phyloP scores from a whole-genome alignment of 2,797 vertebrate genomes.

The Sebastes hubbsi region DNA sequence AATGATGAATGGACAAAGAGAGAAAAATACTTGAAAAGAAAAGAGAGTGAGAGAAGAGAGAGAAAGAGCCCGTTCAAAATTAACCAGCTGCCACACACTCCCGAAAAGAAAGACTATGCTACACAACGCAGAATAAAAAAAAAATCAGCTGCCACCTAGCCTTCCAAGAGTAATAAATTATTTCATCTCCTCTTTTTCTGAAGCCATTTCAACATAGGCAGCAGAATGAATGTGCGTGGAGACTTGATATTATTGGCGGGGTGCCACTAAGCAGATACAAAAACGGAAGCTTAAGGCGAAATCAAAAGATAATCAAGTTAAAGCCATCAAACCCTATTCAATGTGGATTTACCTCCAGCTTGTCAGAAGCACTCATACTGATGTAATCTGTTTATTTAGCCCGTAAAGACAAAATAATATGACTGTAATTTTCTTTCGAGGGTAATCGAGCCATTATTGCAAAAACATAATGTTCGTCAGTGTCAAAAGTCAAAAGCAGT shows the following conservation, averaged over 20 bases:
- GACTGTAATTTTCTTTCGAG: conserved; percentile 4
- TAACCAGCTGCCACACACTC: conserved; percentile 16
- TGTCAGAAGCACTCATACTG: conserved; percentile 30
- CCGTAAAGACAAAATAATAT: neutral
- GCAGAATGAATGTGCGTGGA: conserved; percentile 21
- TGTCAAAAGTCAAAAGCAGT: neutral
- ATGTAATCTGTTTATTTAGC: conserved; percentile 23
- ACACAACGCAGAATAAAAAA: neutral
- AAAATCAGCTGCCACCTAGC: conserved; percentile 2
- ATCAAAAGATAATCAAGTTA: conserved; percentile 41
- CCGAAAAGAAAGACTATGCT: neutral
- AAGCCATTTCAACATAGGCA: conserved; percentile 10
- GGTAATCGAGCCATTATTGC: neutral
- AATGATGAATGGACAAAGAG: neutral
- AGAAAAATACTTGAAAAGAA: neutral
- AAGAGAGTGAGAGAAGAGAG: neutral
- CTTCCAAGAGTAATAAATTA: conserved; percentile 7
- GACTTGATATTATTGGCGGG: conserved; percentile 40
- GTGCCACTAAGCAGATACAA: conserved; percentile 26
- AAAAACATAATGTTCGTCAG: neutral
- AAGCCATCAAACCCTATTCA: conserved; percentile 35
- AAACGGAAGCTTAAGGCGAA: conserved; percentile 20
- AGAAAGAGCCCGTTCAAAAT: neutral
- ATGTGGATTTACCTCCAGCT: conserved; percentile 14
- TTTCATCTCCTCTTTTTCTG: conserved; percentile 23